These are phyloP conservation scores for Sylvicola fuscatus DNA, from an alignment of 2,888 invertebrate genomes.

Conservation along the genomic window DNA sequence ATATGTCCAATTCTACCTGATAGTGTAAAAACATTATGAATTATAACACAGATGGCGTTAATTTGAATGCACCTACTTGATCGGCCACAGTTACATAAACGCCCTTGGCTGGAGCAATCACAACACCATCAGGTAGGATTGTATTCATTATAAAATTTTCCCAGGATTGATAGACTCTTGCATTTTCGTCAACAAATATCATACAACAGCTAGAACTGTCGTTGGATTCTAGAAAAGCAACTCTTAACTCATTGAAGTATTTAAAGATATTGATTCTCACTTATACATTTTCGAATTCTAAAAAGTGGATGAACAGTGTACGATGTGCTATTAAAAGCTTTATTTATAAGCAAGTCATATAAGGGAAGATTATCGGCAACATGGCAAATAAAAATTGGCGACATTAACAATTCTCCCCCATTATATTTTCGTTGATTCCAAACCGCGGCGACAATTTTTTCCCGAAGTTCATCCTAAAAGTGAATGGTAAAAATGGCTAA, in stretches of 20 bases:
- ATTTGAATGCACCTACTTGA: constrained; percentile 4
- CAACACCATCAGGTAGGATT: constrained; percentile 23
- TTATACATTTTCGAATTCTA: constrained; percentile 18
- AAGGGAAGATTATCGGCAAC: too few relatives aligned
- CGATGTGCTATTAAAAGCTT: constrained; percentile 4
- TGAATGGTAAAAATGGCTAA: too few relatives aligned
- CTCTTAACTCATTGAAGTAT: neutral
- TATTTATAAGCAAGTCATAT: too few relatives aligned
- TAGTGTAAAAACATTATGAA: too few relatives aligned
- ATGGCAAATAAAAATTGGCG: constrained; percentile 15
- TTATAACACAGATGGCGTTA: too few relatives aligned
- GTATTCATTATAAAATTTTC: constrained; percentile 22
- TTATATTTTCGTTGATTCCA: constrained; percentile 16
- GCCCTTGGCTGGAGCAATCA: constrained; percentile 27
- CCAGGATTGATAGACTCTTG: constrained; percentile 28
- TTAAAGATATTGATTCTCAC: constrained; percentile 10
- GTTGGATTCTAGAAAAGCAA: constrained; percentile 5
- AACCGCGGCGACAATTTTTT: neutral
- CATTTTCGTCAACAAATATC: constrained; percentile 20
- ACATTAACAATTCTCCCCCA: constrained; percentile 15
- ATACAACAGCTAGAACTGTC: constrained; percentile 17
- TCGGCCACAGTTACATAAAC: constrained; percentile 13
- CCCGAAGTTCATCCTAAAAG: too few relatives aligned
- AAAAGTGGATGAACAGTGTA: constrained; percentile 17
- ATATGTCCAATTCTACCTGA: constrained; percentile 12